Conservation (phyloP, 2,113 vertebrate genomes). For the Bujurquina vittata region DNA sequence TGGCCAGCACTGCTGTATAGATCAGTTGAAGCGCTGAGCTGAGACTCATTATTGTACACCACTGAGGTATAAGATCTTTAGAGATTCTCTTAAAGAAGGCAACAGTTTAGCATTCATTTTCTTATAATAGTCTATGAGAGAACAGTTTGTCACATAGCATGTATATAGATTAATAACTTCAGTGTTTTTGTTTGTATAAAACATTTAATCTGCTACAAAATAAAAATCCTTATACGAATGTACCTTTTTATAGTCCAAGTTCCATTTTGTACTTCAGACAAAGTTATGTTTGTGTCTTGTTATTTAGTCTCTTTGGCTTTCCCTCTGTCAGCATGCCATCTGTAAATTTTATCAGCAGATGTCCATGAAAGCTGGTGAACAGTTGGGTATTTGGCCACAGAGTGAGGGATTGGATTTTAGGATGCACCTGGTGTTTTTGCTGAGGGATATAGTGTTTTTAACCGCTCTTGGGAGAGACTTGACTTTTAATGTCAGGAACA, state of each 20-base stretch:
- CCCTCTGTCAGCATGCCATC: constrained; percentile 9
- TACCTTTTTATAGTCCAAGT: neutral
- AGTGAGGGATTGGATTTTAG: neutral
- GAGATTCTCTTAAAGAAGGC: neutral
- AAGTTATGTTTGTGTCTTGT: constrained; percentile 6
- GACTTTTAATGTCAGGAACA: constrained; percentile 8
- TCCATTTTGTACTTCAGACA: neutral
- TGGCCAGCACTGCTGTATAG: neutral
- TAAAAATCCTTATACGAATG: neutral
- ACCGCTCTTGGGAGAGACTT: constrained; percentile 11
- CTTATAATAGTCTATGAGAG: neutral
- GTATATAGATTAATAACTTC: neutral
- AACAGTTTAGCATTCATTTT: neutral
- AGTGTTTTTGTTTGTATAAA: neutral
- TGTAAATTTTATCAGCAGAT: constrained; percentile 37
- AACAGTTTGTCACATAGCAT: neutral
- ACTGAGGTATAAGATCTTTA: neutral
- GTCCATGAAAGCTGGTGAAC: constrained; percentile 25
- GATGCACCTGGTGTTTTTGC: constrained; percentile 24
- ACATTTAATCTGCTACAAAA: constrained; percentile 3
- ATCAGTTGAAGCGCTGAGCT: constrained; percentile 47
- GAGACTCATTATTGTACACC: constrained; percentile 57
- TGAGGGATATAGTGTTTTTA: constrained; percentile 15
- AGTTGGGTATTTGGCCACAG: constrained; percentile 12
- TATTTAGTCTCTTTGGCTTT: constrained; percentile 18